Evolutionary conservation across 2,113 vertebrate species (phyloP), one percentile per base, ranked within the genome.

Genomic region (Urocolius indicus): DNA sequence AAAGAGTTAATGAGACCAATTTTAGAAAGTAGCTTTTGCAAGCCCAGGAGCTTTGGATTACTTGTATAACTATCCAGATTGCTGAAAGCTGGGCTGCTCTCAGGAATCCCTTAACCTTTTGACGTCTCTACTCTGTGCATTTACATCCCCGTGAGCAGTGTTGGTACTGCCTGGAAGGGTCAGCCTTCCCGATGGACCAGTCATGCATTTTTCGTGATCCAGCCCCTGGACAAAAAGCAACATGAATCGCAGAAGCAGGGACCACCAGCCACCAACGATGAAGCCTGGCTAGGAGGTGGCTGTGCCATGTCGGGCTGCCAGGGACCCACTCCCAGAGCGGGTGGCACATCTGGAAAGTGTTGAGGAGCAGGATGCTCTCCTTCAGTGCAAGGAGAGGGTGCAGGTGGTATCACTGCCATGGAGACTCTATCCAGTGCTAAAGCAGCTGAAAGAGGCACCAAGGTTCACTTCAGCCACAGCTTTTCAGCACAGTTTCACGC

Each of bases 191-290:
- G 0, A 52, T 18, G n/a, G 20, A 57, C 26, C 32, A 32, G 13
- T 26, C 24, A 46, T 0, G 4, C 2, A 1, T 55, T 51, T 87
- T 48, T 59, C 63, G 41, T 3, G 3, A 74, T 27, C 29, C 5
- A 6, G 18, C 15, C 30, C 18, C 55, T 26, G 24, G 16, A 34
- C n/a, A 59, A 65, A 75, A 65, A 49, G n/a, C 54, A 57, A 32
- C 2, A 3, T 29, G 46, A 38, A 55, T n/a, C 34, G 34, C 46
- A 72, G 32, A 72, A 66, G 7, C 0, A 2, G 30, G 5, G 23
- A 61, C 13, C 2, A 0, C n/a, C 3, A 3, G 30, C 22, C 1
- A 0, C 24, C 38, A 21, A 21, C 12, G 0, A 1, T 8, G 1
- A 32, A 54, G 19, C 30, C 19, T 26, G 0, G 4, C 59, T 27